Evolutionary conservation across 2,888 invertebrate genomes (phyloP), one percentile per base, ranked within the genome.

Genomic region (Cephus spinipes): DNA sequence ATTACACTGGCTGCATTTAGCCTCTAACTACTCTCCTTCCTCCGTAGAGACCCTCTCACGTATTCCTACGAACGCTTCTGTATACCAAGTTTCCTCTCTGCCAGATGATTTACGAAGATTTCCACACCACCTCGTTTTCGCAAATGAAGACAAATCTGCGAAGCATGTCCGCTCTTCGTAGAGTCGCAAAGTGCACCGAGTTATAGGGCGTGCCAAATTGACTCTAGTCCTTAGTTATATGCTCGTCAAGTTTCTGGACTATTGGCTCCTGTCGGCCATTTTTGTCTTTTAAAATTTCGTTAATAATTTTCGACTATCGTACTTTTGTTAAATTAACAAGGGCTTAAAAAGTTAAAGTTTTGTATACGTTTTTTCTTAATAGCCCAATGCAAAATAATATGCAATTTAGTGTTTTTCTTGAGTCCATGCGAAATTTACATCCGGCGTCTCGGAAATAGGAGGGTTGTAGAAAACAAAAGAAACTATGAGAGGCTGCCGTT

Each of bases 1-100:
- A 83, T 77, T 12, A 12, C 23, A 31, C 55, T 31, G 32, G 12
- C 30, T 71, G 12, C 71, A 32, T n/a, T 15, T 11, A 12, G 71
- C 23, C 30, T n/a, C 32, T 9, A 32, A 15, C 32, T 32, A 32
- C 30, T 71, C 32, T 11, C 15, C 23, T n/a, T 30, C 30, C 30
- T 71, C 4, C 31, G 30, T 11, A 32, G 40, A 55, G 23, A 15
- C 40, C 40, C 40, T 55, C 40, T 55, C 23, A 55, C 40, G 40
- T 55, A 55, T 55, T 55, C 40, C 40, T 55, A 55, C 4, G 40
- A 55, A 55, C 40, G 40, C 40, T 40, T 12, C 40, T 40, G 40
- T 40, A 40, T 23, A 40, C 40, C 23, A 55, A 55, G 40, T 55
- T 55, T 55, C 15, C 23, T 55, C 23, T 40, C 40, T 9, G 40